Percentiles rank a stretch among this genome's conserved stretches.
These are phyloP conservation scores for Dione vanillae DNA, from an alignment of 2,888 invertebrate species.

Conservation along the genomic window DNA sequence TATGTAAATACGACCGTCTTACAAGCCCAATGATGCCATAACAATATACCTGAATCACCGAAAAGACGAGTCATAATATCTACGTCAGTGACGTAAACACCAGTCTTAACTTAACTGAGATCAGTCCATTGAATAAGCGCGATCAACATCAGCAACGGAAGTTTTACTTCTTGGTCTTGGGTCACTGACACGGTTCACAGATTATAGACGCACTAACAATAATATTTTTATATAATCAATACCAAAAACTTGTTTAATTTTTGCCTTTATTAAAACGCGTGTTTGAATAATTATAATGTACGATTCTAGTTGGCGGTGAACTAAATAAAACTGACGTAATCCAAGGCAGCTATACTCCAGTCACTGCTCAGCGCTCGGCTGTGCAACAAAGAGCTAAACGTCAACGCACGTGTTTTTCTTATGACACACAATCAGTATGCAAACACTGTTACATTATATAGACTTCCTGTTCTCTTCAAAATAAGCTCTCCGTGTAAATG, in stretches of 20 bases:
- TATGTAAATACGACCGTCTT: not conserved
- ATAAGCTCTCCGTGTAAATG: slow-evolving; percentile 6
- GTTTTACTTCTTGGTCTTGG: slow-evolving; percentile 53
- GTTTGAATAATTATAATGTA: slow-evolving; percentile 37
- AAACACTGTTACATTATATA: slow-evolving; percentile 54
- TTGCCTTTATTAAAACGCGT: slow-evolving; percentile 31
- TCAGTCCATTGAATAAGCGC: slow-evolving; percentile 54
- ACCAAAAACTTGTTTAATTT: not conserved
- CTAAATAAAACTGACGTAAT: slow-evolving; percentile 71
- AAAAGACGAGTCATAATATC: slow-evolving; percentile 67
- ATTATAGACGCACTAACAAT: not conserved
- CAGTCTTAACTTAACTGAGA: slow-evolving; percentile 53
- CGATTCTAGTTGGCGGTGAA: slow-evolving; percentile 50
- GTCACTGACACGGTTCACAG: slow-evolving; percentile 59
- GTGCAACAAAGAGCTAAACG: slow-evolving; percentile 60
- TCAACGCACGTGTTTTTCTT: slow-evolving; percentile 66
- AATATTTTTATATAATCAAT: not conserved
- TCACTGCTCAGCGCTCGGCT: slow-evolving; percentile 47
- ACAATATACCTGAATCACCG: slow-evolving; percentile 69
- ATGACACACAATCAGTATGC: slow-evolving; percentile 56
- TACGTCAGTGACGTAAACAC: slow-evolving; percentile 73
- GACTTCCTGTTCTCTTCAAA: slow-evolving; percentile 39
- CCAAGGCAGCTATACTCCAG: slow-evolving; percentile 52
- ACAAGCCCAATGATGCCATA: slow-evolving; percentile 46
- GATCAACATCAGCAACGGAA: slow-evolving; percentile 52